A percentile compares a stretch with the other conserved stretches of the same genome.
Evolutionary conservation across 2,113 vertebrate species (phyloP).

Genomic region (Acanthochromis polyacanthus): DNA sequence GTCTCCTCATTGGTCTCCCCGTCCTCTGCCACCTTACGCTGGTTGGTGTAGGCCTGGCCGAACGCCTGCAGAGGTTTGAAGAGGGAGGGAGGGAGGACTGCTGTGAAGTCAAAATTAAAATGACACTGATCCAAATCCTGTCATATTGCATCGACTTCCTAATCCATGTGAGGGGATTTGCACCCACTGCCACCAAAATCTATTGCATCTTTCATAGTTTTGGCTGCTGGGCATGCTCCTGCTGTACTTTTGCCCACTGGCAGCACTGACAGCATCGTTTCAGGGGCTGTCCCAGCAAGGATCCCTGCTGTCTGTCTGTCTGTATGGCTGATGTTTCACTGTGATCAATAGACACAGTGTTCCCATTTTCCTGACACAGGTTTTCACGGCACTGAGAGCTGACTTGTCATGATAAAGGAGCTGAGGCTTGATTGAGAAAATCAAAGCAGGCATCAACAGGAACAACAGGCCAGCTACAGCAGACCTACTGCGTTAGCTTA

Average conservation of each 20-base stretch:
- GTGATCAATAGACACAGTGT: conserved; percentile 83
- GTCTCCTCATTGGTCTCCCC: conserved; percentile 96
- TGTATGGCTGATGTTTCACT: conserved; percentile 79
- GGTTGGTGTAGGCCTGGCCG: conserved; percentile 95
- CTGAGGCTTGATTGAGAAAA: conserved; percentile 69
- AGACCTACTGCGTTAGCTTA: neutral
- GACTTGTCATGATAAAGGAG: conserved; percentile 72
- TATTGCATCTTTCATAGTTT: neutral
- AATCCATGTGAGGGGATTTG: conserved; percentile 41
- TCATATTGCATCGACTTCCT: conserved; percentile 33
- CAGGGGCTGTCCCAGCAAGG: conserved; percentile 44
- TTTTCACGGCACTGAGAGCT: conserved; percentile 76
- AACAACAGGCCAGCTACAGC: conserved; percentile 18
- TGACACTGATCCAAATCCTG: conserved; percentile 33
- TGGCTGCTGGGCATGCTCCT: conserved; percentile 19
- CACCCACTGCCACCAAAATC: conserved; percentile 4
- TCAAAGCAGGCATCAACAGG: conserved; percentile 70
- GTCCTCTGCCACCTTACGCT: conserved; percentile 97
- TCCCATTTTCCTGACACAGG: conserved; percentile 85
- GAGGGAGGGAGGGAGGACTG: conserved; percentile 1
- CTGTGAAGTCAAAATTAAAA: conserved; percentile 25
- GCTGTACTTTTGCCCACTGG: conserved; percentile 24
- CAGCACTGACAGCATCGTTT: conserved; percentile 12
- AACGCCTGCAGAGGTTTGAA: conserved; percentile 87
- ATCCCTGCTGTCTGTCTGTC: conserved; percentile 46